Base-by-base conservation (phyloP, 2,888 invertebrate genomes). In the Melangyna quadrimaculata region DNA sequence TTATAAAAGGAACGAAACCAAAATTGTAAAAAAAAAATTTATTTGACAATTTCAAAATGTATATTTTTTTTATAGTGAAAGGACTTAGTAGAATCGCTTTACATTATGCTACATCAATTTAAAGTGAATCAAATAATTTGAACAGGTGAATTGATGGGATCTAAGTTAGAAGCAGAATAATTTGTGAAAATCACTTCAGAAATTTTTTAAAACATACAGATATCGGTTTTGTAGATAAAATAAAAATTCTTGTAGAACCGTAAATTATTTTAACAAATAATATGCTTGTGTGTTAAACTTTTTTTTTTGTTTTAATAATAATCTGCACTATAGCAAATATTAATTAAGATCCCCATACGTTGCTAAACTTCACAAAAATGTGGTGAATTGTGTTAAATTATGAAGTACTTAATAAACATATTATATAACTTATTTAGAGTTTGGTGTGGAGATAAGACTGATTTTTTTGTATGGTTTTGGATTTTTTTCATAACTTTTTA, bases 391-490 rank as follows among this genome's bases (percentile, higher is more conserved):
- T 27, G 17, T 37, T 1, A 22, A 12, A 51, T 22, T 22, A 48
- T 22, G 12, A 22, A 51, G 2, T 51, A 2, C 1, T n/a, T n/a
- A n/a, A n/a, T n/a, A n/a, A n/a, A n/a, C n/a, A n/a, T n/a, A n/a
- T n/a, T 12, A 1, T 14, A 5, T 2, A 48, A 48, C 6, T 17
- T 57, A 19, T 19, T 35, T 19, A 57, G 57, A 48, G 19, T 24
- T 48, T 51, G 6, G 29, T 61, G 24, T 57, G 4, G n/a, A 43
- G 9, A 27, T 43, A 27, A n/a, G 9, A 48, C 9, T 22, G 2
- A 8, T 67, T 22, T 65, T 45, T 65, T 29, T 27, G 14, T 32
- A n/a, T 67, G 65, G 65, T 67, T 67, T 32, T 48, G 65, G 65
- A 32, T 48, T 48, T 22, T 43, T n/a, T n/a, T 17, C 19, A 45